Percentiles rank a stretch among this genome's conserved stretches.
Conservation (phyloP, 2,888 invertebrate species). For the Electrophaes corylata region DNA sequence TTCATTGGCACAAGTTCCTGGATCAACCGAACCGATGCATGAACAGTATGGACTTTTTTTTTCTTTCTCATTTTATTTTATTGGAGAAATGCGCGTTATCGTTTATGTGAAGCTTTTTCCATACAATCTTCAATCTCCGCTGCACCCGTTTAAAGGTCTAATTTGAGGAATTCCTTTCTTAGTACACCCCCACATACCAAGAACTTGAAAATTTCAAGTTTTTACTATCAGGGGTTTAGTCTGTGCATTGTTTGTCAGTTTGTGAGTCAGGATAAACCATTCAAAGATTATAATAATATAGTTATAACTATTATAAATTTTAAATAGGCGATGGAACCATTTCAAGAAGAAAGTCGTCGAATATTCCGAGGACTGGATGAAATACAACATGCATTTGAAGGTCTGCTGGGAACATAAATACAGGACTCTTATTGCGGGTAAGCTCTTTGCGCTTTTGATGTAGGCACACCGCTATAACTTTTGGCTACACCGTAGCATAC, state of each 20-base stretch:
- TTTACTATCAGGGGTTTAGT: no score
- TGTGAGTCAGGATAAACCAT: no score
- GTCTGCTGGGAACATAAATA: constrained; percentile 69
- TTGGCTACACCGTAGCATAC: no score
- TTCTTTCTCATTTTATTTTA: constrained; percentile 4
- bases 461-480: neutral
- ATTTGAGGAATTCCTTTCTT: no score
- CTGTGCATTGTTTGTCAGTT: no score
- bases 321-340: constrained; percentile 62
- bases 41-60: constrained; percentile 50
- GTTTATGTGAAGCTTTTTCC: no score
- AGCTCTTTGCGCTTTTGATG: neutral
- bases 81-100: no score
- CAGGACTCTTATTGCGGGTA: constrained; percentile 59
- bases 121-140: no score
- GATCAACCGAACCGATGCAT: constrained; percentile 41
- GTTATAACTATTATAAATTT: neutral
- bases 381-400: constrained; percentile 64
- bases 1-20: constrained; percentile 42
- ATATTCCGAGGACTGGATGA: constrained; percentile 63
- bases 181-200: no score
- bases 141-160: no score
- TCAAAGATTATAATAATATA: no score
- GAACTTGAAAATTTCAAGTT: no score
- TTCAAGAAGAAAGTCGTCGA: constrained; percentile 63